Evolutionary conservation across 2,797 vertebrate genomes (phyloP).

Genomic region (Sebastes matsubarae): DNA sequence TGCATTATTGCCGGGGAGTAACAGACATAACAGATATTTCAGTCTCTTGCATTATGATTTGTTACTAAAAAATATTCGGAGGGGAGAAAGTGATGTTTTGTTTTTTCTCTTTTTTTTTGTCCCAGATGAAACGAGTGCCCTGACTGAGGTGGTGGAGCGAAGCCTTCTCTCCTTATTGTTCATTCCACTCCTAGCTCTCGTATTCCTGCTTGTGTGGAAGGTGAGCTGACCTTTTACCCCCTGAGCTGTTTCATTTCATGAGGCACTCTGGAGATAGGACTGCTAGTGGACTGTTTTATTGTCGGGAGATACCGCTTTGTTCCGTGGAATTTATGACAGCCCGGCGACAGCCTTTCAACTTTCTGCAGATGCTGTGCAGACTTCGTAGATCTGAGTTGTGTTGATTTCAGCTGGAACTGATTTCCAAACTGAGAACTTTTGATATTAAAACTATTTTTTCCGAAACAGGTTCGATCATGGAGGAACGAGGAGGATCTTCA

Average conservation of each 20-base stretch:
- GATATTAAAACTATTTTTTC: neutral
- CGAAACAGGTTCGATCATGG: slow-evolving; percentile 75
- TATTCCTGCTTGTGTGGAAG: slow-evolving; percentile 84
- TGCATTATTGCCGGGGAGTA: neutral
- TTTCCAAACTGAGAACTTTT: neutral
- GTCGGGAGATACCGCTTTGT: neutral
- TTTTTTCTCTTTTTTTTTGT: neutral
- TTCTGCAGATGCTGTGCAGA: neutral
- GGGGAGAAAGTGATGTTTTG: neutral
- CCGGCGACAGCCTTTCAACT: neutral
- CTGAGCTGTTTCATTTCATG: neutral
- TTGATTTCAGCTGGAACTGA: neutral
- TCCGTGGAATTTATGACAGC: slow-evolving; percentile 11
- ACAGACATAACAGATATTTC: neutral
- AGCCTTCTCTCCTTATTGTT: slow-evolving; percentile 82
- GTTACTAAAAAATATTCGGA: neutral
- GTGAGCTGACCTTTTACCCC: slow-evolving; percentile 63
- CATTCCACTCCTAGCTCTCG: slow-evolving; percentile 77
- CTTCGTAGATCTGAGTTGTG: neutral
- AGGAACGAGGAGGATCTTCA: slow-evolving; percentile 59
- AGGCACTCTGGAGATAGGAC: neutral
- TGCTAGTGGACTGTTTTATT: neutral
- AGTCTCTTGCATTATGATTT: neutral
- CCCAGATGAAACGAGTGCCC: slow-evolving; percentile 33
- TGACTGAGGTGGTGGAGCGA: slow-evolving; percentile 72